phyloP scores from a whole-genome alignment of 2,888 invertebrate species.

The Tolmerus cingulatus region DNA sequence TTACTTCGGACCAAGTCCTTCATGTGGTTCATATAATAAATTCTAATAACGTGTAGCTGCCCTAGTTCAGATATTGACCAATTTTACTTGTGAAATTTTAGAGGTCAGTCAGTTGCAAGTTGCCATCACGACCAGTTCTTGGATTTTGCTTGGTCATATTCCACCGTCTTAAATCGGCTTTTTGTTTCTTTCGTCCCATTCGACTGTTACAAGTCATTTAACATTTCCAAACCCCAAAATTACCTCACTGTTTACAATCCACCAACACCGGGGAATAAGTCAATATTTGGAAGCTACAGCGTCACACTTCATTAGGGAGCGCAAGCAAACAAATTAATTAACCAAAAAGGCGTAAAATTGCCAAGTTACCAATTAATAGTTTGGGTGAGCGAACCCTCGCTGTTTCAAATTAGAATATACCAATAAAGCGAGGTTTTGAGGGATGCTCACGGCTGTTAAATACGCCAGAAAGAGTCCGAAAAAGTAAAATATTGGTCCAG shows the following conservation, averaged over 20 bases:
- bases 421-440: neutral
- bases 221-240: neutral
- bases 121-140: neutral
- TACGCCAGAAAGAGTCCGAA: neutral
- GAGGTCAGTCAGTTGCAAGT: neutral
- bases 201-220: neutral
- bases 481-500: neutral
- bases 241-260: neutral
- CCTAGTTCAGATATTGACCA: neutral
- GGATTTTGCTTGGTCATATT: neutral
- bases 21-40: neutral
- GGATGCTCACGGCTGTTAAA: neutral
- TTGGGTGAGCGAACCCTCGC: neutral
- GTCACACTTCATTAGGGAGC: neutral
- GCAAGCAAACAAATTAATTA: conserved; percentile 2
- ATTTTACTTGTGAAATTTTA: neutral
- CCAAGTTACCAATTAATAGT: neutral
- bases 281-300: conserved; percentile 3
- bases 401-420: neutral
- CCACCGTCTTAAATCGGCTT: neutral
- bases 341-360: neutral
- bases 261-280: neutral
- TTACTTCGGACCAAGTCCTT: neutral
- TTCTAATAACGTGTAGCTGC: neutral
- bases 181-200: neutral